Base-by-base conservation (phyloP, 2,888 invertebrate genomes). In the Patella depressa region DNA sequence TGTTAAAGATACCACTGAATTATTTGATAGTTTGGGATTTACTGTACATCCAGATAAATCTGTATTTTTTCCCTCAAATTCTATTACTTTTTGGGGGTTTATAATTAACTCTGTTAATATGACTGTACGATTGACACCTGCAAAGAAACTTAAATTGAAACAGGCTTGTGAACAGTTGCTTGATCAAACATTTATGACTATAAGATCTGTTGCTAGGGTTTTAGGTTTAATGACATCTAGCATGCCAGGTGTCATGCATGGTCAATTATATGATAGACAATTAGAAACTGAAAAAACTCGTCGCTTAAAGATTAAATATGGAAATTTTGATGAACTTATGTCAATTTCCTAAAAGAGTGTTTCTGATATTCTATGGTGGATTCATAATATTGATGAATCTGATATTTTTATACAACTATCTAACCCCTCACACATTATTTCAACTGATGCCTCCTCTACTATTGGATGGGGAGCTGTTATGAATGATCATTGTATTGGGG, bases 351-450 rank as follows among this genome's bases (percentile, higher is more conserved):
- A n/a, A 29, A 14, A 53, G 3, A 19, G 71, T 3, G 24, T 57
- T 24, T 34, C 14, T 15, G 79, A 79, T 54, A 29, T 79, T 12
- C n/a, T 34, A 53, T 79, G 77, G 79, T 77, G 79, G 79, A 75
- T 71, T 24, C n/a, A 4, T 14, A 76, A 79, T 76, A 17, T 79
- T 15, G 53, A 73, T 57, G 59, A 65, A 17, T 7, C 53, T 54
- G 17, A 19, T 55, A 45, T 29, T 24, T 54, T 53, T 15, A 71
- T 78, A 15, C 11, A 45, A 19, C n/a, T 71, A 15, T 29, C 34
- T 5, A 71, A 74, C 9, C 59, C 75, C 9, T 34, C 45, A 7
- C 19, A 19, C 29, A 24, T 53, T 14, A 17, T 78, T 15, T 29
- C 24, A 4, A 71, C 71, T 53, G 74, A 78, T 74, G 71, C 74